Conservation (phyloP, 2,797 vertebrate species). For the Pogonophryne albipinna region DNA sequence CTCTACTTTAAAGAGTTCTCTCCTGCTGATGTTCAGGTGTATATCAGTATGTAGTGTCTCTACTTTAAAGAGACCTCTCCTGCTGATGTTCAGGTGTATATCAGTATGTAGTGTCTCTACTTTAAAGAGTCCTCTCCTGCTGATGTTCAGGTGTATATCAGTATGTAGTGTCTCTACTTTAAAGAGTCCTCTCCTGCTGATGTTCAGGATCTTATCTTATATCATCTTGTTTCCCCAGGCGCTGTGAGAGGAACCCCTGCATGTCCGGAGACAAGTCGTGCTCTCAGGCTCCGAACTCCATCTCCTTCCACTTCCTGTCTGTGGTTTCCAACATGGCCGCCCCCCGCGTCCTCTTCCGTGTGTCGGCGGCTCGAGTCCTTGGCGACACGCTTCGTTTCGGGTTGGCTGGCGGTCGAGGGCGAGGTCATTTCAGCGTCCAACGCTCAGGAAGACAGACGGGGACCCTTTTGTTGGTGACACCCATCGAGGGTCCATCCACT, state of each 20-base stretch:
- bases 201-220: too few relatives aligned
- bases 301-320: conserved; percentile 90
- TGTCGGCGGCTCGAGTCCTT: conserved; percentile 83
- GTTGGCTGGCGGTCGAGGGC: conserved; percentile 73
- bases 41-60: too few relatives aligned
- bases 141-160: too few relatives aligned
- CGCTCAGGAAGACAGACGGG: conserved; percentile 83
- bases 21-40: too few relatives aligned
- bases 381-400: conserved; percentile 88
- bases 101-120: too few relatives aligned
- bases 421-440: conserved; percentile 81
- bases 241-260: conserved; percentile 90
- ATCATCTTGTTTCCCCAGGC: conserved; percentile 74
- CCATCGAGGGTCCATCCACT: conserved; percentile 78
- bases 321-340: conserved; percentile 87
- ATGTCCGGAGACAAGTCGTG: conserved; percentile 84
- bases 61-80: too few relatives aligned
- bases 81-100: too few relatives aligned
- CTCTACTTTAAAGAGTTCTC: too few relatives aligned
- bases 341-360: conserved; percentile 86
- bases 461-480: conserved; percentile 86
- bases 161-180: too few relatives aligned
- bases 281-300: conserved; percentile 84
- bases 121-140: too few relatives aligned
- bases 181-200: too few relatives aligned